A percentile compares a stretch with the other conserved stretches of the same genome.
These are phyloP conservation scores for Drosophila nigromelanica DNA, from an alignment of 1,140 invertebrate genomes.

Conservation along the genomic window DNA sequence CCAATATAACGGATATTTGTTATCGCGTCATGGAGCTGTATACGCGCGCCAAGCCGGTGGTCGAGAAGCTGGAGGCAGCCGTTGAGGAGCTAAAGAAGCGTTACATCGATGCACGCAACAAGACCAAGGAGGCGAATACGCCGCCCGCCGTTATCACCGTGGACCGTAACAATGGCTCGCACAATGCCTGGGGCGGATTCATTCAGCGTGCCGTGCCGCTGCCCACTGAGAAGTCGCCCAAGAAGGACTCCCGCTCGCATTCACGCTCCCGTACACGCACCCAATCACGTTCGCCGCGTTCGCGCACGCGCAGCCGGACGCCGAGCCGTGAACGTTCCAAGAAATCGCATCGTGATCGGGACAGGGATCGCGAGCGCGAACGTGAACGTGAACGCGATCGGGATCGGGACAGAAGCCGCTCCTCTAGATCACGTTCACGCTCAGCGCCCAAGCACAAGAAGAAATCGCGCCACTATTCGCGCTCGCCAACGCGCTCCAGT, in stretches of 20 bases:
- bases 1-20: slow-evolving; percentile 93
- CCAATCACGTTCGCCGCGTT: slow-evolving; percentile 78
- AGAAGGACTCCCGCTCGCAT: slow-evolving; percentile 73
- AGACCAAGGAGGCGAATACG: slow-evolving; percentile 86
- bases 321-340: slow-evolving; percentile 83
- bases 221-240: slow-evolving; percentile 72
- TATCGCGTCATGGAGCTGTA: slow-evolving; percentile 93
- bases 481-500: slow-evolving; percentile 73
- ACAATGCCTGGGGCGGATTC: slow-evolving; percentile 88
- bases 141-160: slow-evolving; percentile 85
- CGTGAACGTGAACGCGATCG: slow-evolving; percentile 43
- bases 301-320: slow-evolving; percentile 65
- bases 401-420: slow-evolving; percentile 65
- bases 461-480: slow-evolving; percentile 79
- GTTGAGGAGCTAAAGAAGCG: slow-evolving; percentile 90
- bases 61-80: slow-evolving; percentile 90
- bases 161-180: slow-evolving; percentile 85
- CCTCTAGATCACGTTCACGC: slow-evolving; percentile 84
- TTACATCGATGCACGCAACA: slow-evolving; percentile 90
- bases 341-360: slow-evolving; percentile 70
- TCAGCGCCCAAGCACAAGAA: slow-evolving; percentile 76
- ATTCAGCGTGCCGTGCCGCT: slow-evolving; percentile 84
- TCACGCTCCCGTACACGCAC: slow-evolving; percentile 62
- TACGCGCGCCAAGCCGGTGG: slow-evolving; percentile 90
- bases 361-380: slow-evolving; percentile 37